phyloP scores from a whole-genome alignment of 2,888 invertebrate species.

The Agriotes lineatus region DNA sequence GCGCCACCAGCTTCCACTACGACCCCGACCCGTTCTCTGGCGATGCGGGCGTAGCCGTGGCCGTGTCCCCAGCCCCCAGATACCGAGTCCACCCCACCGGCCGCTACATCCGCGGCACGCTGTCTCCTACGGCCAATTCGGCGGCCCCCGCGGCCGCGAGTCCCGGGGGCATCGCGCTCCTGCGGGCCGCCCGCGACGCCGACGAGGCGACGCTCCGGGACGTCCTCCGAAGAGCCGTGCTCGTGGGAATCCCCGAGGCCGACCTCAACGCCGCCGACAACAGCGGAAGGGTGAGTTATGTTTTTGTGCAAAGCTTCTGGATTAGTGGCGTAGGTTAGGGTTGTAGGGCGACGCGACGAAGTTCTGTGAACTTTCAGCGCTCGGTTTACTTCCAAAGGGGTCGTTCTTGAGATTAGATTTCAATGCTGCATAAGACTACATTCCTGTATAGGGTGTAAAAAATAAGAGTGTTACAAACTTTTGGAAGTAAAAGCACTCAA shows the following conservation, averaged over 20 bases:
- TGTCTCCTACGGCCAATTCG: slow-evolving; percentile 64
- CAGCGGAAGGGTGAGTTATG: slow-evolving; percentile 70
- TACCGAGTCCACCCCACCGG: slow-evolving; percentile 62
- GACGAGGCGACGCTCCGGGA: slow-evolving; percentile 67
- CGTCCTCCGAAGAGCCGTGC: slow-evolving; percentile 64
- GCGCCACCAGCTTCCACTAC: neutral
- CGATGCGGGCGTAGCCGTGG: slow-evolving; percentile 52
- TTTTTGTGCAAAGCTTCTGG: too few relatives aligned
- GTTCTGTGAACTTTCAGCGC: too few relatives aligned
- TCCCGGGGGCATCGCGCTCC: slow-evolving; percentile 63
- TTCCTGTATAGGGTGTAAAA: too few relatives aligned
- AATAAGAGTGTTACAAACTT: too few relatives aligned
- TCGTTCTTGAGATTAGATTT: too few relatives aligned
- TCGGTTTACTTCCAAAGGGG: too few relatives aligned
- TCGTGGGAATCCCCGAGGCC: slow-evolving; percentile 62
- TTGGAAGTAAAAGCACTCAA: too few relatives aligned
- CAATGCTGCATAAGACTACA: too few relatives aligned
- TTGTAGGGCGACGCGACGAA: too few relatives aligned
- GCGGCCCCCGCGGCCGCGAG: slow-evolving; percentile 58
- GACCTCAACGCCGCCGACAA: slow-evolving; percentile 70
- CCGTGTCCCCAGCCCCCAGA: slow-evolving; percentile 59
- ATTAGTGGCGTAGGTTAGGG: too few relatives aligned
- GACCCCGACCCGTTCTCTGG: slow-evolving; percentile 7
- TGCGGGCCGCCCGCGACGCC: slow-evolving; percentile 70
- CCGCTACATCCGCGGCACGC: slow-evolving; percentile 64